Percentiles rank a stretch among this genome's conserved stretches.
phyloP scores from a whole-genome alignment of 2,888 invertebrate genomes.

The Ophion costatus region DNA sequence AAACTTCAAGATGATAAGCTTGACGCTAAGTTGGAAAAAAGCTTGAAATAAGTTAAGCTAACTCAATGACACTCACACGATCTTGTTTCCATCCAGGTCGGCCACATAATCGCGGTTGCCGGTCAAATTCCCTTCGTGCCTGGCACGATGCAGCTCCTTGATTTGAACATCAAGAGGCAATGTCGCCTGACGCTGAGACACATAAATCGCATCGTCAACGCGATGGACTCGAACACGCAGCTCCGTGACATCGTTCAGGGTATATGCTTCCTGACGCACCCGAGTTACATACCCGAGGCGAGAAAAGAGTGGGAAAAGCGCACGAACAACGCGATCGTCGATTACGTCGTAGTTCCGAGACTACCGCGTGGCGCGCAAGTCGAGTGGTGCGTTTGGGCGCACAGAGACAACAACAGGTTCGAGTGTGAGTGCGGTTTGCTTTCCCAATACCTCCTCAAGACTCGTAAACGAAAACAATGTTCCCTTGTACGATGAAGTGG shows the following conservation, averaged over 20 bases:
- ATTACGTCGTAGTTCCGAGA: slow-evolving; percentile 92
- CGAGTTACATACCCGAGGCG: slow-evolving; percentile 89
- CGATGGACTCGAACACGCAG: slow-evolving; percentile 91
- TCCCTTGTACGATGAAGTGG: slow-evolving; percentile 14
- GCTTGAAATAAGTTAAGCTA: too few relatives aligned
- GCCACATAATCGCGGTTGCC: slow-evolving; percentile 93
- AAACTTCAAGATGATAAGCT: too few relatives aligned
- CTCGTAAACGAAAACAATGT: slow-evolving; percentile 50
- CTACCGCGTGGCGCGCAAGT: slow-evolving; percentile 92
- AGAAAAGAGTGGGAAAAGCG: slow-evolving; percentile 92
- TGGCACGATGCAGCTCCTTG: slow-evolving; percentile 90
- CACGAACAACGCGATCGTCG: slow-evolving; percentile 94
- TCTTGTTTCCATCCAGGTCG: slow-evolving; percentile 85
- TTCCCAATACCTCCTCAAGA: not conserved
- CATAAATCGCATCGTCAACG: slow-evolving; percentile 92
- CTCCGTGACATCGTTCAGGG: slow-evolving; percentile 93
- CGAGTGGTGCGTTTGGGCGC: slow-evolving; percentile 98
- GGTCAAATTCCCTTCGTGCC: slow-evolving; percentile 97
- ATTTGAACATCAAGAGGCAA: slow-evolving; percentile 92
- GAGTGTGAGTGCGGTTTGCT: slow-evolving; percentile 87
- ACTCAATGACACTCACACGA: not conserved
- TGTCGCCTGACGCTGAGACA: slow-evolving; percentile 93
- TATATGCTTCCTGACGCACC: slow-evolving; percentile 93
- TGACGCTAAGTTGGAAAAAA: too few relatives aligned
- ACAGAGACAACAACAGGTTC: slow-evolving; percentile 93